Evolutionary conservation across 2,888 invertebrate species (phyloP), one percentile per base, ranked within the genome.

Genomic region (Tenodera sinensis): DNA sequence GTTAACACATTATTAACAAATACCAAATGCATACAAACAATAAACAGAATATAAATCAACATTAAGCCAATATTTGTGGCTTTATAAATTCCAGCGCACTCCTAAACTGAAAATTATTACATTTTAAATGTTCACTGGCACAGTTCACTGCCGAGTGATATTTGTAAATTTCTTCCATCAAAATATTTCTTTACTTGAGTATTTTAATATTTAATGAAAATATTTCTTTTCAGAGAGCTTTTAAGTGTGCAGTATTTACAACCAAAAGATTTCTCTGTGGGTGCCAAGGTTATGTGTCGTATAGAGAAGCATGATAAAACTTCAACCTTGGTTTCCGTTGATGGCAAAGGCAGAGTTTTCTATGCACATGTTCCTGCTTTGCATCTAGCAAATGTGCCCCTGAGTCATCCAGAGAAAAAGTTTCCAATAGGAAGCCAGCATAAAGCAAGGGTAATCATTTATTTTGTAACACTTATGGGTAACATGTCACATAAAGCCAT

Each of bases 351-450:
- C 2, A 87, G 90, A 30, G 54, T 94, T 89, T 91, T 96, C 54
- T 91, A 92, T 94, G 96, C 95, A 25, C 94, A 94, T 90, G 95
- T 96, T 47, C 95, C 95, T 1, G 94, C 95, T 89, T 91, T 95
- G 0, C 96, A 95, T 91, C 92, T 96, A 89, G 93, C 94, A 0
- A 95, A 95, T 91, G 92, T 94, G 0, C 94, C 94, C 0, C 92
- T 94, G 20, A 91, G 93, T 0, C 92, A 92, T 89, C 92, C 93
- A 0, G 94, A 94, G 88, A 94, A 94, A 90, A 95, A 95, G 91
- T 95, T 94, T 90, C 94, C 94, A 92, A 93, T 94, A 0, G 96
- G 95, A 0, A 94, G 95, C 87, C 92, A 93, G 54, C 92, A 96
- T 20, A 94, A 93, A n/a, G 96, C 95, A 0, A 94, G 96, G 84